Evolutionary conservation across 2,797 vertebrate species (phyloP), one percentile per base, ranked within the genome.

Genomic region (Okamejei kenojei): DNA sequence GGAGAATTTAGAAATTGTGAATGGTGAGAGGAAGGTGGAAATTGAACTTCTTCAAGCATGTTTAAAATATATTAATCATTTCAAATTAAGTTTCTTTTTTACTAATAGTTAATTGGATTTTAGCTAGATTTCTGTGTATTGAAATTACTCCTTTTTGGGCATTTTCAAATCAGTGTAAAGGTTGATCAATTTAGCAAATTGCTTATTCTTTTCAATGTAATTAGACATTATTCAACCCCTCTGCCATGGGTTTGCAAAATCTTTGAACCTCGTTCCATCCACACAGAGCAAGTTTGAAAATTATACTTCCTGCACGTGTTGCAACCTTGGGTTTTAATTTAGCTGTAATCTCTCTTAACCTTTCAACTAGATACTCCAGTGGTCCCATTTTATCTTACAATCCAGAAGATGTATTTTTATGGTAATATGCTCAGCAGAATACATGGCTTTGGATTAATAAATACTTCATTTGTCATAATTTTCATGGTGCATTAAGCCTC

Each of bases 281-380:
- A 65, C n/a, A 32, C 84, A 88, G n/a, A 19, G 32, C 54, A 68
- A 88, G n/a, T 65, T 32, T 88, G 7, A 88, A 88, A 88, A 88
- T 26, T 35, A 32, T 17, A 88, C 63, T 68, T 88, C 17, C n/a
- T 68, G 61, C 7, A 68, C 11, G n/a, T 19, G 7, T 9, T 88
- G n/a, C n/a, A 68, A 68, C 35, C n/a, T 58, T 58, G 45, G 45
- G 21, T 58, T 54, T 88, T 68, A 88, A 88, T 65, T 21, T n/a
- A 35, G 21, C 17, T 2, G 35, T 68, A 86, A 35, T 88, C 61
- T 68, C n/a, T 35, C n/a, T 68, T 68, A 35, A 35, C 84, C n/a
- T 35, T 65, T 88, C 15, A 88, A 63, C 17, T 63, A 35, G n/a
- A 32, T 63, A 1, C 63, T 35, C 58, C 29, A 88, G 15, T 88